Conservation (phyloP, 2,888 invertebrate genomes). For the Callinectes sapidus region DNA sequence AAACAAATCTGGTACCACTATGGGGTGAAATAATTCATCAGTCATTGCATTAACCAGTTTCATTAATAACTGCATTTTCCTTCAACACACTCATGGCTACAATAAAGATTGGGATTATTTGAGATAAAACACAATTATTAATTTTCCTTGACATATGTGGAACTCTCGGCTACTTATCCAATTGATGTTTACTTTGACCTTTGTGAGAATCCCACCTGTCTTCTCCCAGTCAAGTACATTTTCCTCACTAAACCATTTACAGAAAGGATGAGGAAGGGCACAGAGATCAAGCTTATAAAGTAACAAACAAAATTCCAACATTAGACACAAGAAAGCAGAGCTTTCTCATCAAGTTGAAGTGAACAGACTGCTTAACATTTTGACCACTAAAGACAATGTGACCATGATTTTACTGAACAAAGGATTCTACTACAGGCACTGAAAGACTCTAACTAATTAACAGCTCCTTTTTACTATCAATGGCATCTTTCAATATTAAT, state of each 20-base stretch:
- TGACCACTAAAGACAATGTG: no score
- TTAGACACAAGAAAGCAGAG: not conserved
- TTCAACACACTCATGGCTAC: not conserved
- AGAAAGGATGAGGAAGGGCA: not conserved
- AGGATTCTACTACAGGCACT: no score
- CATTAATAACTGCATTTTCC: not conserved
- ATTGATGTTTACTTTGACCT: not conserved
- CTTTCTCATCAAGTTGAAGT: not conserved
- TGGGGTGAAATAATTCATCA: not conserved
- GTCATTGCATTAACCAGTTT: not conserved
- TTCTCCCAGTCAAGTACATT: not conserved
- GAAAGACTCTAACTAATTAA: no score
- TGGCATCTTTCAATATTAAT: no score
- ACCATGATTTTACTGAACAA: no score
- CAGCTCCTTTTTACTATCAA: no score
- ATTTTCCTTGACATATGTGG: not conserved
- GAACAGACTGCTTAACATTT: not conserved
- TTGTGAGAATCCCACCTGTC: not conserved
- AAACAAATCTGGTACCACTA: no score
- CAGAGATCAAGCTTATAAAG: not conserved
- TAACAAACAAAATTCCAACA: not conserved
- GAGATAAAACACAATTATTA: not conserved
- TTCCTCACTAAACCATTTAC: not conserved
- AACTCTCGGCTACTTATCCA: not conserved
- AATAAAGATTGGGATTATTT: not conserved